A percentile compares a stretch with the other conserved stretches of the same genome.
Conservation (phyloP, 2,888 invertebrate genomes). For the Phania funesta region DNA sequence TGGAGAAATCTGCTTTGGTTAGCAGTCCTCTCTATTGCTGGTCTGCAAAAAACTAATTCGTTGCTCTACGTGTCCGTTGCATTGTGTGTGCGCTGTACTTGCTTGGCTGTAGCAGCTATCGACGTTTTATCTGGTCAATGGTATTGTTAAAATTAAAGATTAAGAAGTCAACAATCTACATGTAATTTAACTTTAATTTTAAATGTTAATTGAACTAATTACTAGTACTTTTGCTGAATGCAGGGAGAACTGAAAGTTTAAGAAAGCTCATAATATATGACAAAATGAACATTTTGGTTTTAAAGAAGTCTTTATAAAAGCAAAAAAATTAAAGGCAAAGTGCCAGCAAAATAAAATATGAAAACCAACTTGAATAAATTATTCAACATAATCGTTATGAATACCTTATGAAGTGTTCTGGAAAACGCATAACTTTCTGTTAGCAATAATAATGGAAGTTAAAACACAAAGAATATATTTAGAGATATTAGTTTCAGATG, state of each 20-base stretch:
- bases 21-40: conserved; percentile 27
- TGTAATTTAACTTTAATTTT: conserved; percentile 37
- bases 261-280: too few relatives aligned
- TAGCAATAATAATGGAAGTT: too few relatives aligned
- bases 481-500: too few relatives aligned
- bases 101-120: conserved; percentile 45
- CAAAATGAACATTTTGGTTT: too few relatives aligned
- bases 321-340: too few relatives aligned
- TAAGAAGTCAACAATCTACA: conserved; percentile 49
- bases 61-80: conserved; percentile 48
- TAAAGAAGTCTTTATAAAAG: too few relatives aligned
- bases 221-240: background rate
- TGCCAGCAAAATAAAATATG: too few relatives aligned
- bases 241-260: background rate
- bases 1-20: conserved; percentile 11
- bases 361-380: too few relatives aligned
- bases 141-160: conserved; percentile 59
- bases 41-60: background rate
- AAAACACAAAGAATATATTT: too few relatives aligned
- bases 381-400: too few relatives aligned
- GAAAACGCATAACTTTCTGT: too few relatives aligned
- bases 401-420: too few relatives aligned
- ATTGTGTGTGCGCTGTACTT: conserved; percentile 51
- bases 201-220: conserved; percentile 43
- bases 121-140: conserved; percentile 64